Percentiles rank a stretch among this genome's conserved stretches.
Evolutionary conservation across 2,113 vertebrate genomes (phyloP).

Genomic region (Crocuta crocuta): DNA sequence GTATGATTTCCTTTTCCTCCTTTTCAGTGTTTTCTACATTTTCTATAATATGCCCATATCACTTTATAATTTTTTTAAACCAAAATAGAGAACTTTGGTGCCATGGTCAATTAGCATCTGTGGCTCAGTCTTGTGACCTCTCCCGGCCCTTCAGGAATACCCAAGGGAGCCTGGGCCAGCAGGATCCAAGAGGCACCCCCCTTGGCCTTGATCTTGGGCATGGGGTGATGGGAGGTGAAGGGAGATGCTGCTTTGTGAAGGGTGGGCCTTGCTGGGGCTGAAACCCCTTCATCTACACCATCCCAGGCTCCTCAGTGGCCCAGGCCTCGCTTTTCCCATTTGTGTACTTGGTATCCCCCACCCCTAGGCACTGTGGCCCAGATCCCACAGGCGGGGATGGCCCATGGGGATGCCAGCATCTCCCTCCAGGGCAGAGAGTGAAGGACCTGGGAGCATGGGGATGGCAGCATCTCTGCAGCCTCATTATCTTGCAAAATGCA

Average conservation of each 20-base stretch:
- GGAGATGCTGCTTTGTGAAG: neutral
- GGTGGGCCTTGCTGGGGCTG: neutral
- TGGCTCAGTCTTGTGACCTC: neutral
- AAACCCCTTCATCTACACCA: neutral
- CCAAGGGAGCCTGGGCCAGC: neutral
- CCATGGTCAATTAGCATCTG: neutral
- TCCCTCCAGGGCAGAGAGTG: constrained; percentile 45
- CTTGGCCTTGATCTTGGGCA: neutral
- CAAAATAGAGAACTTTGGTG: neutral
- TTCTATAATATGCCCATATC: neutral
- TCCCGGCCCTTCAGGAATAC: neutral
- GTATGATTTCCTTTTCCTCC: neutral
- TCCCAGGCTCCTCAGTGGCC: neutral
- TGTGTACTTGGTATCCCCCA: too few relatives aligned
- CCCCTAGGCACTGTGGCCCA: neutral
- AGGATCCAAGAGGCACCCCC: too few relatives aligned
- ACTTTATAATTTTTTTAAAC: neutral
- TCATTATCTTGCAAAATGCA: constrained; percentile 73
- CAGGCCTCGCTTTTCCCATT: neutral
- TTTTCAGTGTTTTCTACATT: neutral
- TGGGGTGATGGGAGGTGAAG: neutral
- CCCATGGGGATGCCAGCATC: neutral
- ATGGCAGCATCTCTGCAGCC: constrained; percentile 47
- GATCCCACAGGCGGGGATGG: neutral
- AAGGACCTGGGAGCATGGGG: neutral